Evolutionary conservation across 2,888 invertebrate genomes (phyloP).

Genomic region (Agriopis leucophaearia): DNA sequence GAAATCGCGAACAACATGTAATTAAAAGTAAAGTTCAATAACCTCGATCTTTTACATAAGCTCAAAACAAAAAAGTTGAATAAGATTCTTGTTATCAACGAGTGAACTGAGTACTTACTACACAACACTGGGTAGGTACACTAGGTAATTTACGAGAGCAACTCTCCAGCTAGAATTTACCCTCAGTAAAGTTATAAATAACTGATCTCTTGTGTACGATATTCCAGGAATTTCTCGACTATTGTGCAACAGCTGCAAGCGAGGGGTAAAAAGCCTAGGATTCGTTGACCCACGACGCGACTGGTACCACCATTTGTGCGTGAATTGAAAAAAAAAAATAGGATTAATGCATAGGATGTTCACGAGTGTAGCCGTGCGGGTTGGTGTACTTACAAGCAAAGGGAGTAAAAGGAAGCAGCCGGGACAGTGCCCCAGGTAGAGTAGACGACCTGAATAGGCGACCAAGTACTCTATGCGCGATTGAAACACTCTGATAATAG

Average conservation of each 20-base stretch:
- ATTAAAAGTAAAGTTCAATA: not conserved
- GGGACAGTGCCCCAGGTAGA: constrained; percentile 73
- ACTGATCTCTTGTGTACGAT: constrained; percentile 61
- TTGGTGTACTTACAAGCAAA: constrained; percentile 40
- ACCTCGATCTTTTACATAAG: constrained; percentile 7
- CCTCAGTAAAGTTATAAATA: constrained; percentile 52
- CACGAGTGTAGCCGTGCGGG: constrained; percentile 57
- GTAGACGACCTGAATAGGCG: constrained; percentile 61
- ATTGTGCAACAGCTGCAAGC: constrained; percentile 83
- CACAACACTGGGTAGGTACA: too few species aligned
- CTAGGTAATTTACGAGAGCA: too few species aligned
- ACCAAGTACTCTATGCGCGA: constrained; percentile 51
- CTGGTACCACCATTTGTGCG: constrained; percentile 77
- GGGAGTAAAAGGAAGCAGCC: constrained; percentile 70
- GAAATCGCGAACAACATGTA: too few species aligned
- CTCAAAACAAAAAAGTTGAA: not conserved
- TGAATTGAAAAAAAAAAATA: constrained; percentile 76
- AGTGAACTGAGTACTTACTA: not conserved
- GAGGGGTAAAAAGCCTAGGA: constrained; percentile 78
- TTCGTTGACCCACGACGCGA: constrained; percentile 75
- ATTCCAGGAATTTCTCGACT: constrained; percentile 76
- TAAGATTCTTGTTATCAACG: too few species aligned
- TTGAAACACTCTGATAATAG: constrained; percentile 44
- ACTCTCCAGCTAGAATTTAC: constrained; percentile 6
- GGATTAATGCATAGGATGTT: constrained; percentile 71